A percentile compares a stretch with the other conserved stretches of the same genome.
These are phyloP conservation scores for Plebejus anna DNA, from an alignment of 2,888 invertebrate genomes.

Conservation along the genomic window DNA sequence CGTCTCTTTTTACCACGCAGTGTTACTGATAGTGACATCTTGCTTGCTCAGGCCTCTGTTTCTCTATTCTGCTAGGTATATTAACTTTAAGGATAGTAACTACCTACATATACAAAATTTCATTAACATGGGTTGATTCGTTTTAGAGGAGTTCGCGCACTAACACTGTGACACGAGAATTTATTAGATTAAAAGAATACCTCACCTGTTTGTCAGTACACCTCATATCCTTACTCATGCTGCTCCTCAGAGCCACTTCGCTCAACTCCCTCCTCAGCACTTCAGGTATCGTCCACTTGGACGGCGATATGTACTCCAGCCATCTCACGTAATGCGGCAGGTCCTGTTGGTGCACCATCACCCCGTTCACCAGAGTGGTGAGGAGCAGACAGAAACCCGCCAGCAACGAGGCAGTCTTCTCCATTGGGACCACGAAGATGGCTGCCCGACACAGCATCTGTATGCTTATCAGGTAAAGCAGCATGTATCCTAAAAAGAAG, in stretches of 20 bases:
- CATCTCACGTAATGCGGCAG: conserved; percentile 83
- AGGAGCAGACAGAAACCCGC: conserved; percentile 81
- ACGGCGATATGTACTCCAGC: conserved; percentile 85
- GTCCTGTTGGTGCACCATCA: conserved; percentile 84
- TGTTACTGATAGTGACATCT: no score
- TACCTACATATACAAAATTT: no score
- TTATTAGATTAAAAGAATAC: neutral
- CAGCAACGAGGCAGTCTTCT: conserved; percentile 82
- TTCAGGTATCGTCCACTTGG: conserved; percentile 85
- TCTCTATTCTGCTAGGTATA: no score
- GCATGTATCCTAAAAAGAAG: conserved; percentile 81
- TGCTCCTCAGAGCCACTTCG: conserved; percentile 80
- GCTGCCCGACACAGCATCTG: conserved; percentile 84
- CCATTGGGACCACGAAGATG: conserved; percentile 83
- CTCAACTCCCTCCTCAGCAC: conserved; percentile 84
- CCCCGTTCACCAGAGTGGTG: conserved; percentile 84
- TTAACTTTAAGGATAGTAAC: no score
- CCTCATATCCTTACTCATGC: conserved; percentile 68
- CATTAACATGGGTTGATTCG: no score
- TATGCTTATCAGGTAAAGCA: conserved; percentile 84
- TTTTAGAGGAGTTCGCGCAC: no score
- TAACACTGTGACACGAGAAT: no score
- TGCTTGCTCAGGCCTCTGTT: no score
- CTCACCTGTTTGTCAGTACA: conserved; percentile 87
- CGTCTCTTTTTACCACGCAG: no score